These are phyloP conservation scores for Tachysurus fulvidraco DNA, from an alignment of 2,113 vertebrate genomes.

Conservation along the genomic window DNA sequence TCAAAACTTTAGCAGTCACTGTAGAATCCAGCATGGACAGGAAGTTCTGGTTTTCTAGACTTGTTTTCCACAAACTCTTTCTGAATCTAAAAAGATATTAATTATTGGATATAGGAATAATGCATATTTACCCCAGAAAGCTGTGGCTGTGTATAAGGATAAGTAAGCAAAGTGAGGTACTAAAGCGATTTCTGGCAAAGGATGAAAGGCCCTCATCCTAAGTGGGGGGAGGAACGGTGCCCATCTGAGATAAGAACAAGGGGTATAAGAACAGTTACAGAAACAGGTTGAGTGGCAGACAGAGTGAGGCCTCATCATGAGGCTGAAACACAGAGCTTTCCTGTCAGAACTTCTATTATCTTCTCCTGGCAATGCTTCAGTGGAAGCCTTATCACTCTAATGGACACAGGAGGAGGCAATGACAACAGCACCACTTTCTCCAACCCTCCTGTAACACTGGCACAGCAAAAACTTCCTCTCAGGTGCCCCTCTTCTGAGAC, in stretches of 20 bases:
- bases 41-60: neutral
- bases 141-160: neutral
- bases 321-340: slow-evolving; percentile 69
- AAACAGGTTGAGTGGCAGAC: slow-evolving; percentile 52
- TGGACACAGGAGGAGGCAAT: slow-evolving; percentile 63
- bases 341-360: slow-evolving; percentile 74
- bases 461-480: slow-evolving; percentile 14
- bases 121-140: slow-evolving; percentile 1
- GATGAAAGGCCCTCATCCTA: slow-evolving; percentile 43
- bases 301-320: slow-evolving; percentile 47
- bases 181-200: slow-evolving; percentile 34
- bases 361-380: slow-evolving; percentile 73
- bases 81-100: neutral
- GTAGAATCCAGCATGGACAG: too few species aligned
- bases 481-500: slow-evolving; percentile 17
- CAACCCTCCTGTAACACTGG: neutral
- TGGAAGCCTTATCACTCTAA: slow-evolving; percentile 72
- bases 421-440: slow-evolving; percentile 51
- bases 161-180: slow-evolving; percentile 11
- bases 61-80: neutral
- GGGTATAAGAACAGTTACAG: slow-evolving; percentile 58
- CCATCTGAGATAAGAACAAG: slow-evolving; percentile 49
- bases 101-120: neutral
- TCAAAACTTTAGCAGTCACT: slow-evolving; percentile 4
- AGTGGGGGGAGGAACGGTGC: slow-evolving; percentile 2